phyloP scores from a whole-genome alignment of 1,140 invertebrate genomes.

The Halictus rubicundus region DNA sequence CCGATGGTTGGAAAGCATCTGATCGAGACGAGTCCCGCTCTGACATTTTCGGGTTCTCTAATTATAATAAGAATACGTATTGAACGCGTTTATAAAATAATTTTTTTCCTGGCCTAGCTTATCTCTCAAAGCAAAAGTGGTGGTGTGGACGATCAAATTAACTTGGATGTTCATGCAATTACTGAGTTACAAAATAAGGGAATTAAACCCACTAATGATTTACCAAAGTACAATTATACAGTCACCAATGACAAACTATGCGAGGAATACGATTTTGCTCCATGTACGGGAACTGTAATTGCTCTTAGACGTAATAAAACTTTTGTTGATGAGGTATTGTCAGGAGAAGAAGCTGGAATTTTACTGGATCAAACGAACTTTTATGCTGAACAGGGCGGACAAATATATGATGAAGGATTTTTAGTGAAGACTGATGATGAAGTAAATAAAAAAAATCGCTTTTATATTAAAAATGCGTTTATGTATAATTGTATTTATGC shows the following conservation, averaged over 20 bases:
- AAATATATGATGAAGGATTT: slow-evolving; percentile 98
- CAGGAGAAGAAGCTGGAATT: slow-evolving; percentile 95
- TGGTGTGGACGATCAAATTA: slow-evolving; percentile 89
- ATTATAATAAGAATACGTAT: too few species aligned
- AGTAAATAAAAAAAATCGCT: slow-evolving; percentile 69
- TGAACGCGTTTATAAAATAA: neutral
- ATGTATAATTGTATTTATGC: neutral
- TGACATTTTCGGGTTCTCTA: too few species aligned
- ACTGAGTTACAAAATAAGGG: slow-evolving; percentile 91
- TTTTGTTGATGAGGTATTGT: slow-evolving; percentile 92
- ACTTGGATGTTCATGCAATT: slow-evolving; percentile 97
- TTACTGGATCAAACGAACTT: slow-evolving; percentile 96
- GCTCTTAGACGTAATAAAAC: slow-evolving; percentile 88
- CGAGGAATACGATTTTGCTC: slow-evolving; percentile 86
- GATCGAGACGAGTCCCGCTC: too few species aligned
- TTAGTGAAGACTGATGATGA: slow-evolving; percentile 93
- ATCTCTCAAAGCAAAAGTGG: slow-evolving; percentile 92
- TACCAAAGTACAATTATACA: slow-evolving; percentile 94
- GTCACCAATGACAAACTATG: slow-evolving; percentile 83
- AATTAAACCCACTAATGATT: slow-evolving; percentile 93
- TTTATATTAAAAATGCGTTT: neutral
- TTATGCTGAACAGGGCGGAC: slow-evolving; percentile 99
- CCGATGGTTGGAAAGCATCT: too few species aligned
- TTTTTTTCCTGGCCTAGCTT: slow-evolving; percentile 78
- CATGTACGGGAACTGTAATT: slow-evolving; percentile 85